Base-by-base conservation (phyloP, 2,888 invertebrate genomes). In the Muscina levida region DNA sequence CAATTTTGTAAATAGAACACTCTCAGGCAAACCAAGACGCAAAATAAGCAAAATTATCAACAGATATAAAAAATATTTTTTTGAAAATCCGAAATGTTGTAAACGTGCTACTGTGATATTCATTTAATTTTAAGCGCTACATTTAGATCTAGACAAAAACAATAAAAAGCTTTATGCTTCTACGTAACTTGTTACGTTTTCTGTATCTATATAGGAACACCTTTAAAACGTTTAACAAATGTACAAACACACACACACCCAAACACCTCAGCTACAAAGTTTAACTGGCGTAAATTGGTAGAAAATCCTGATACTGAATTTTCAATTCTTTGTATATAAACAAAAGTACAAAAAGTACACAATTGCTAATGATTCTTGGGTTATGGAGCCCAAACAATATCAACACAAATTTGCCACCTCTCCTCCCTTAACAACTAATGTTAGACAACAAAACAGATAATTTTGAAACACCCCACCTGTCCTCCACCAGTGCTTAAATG, bases 121-220 rank as follows among this genome's bases (percentile, higher is more conserved):
- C n/a, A n/a, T n/a, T n/a, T n/a, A n/a, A n/a, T n/a, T n/a, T n/a
- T n/a, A n/a, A n/a, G n/a, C n/a, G n/a, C n/a, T n/a, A n/a, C n/a
- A n/a, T n/a, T n/a, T n/a, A n/a, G n/a, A n/a, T n/a, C n/a, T n/a
- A n/a, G n/a, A n/a, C n/a, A n/a, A n/a, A n/a, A n/a, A n/a, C n/a
- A n/a, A n/a, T n/a, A n/a, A n/a, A n/a, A n/a, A n/a, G n/a, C n/a
- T 31, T 31, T 31, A 31, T 5, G 31, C 31, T 31, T 5, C 31
- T 5, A 31, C 8, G 4, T 31, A 22, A 11, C 53, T 13, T 53
- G 53, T 13, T 53, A 11, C 24, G 24, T 13, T 24, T 77, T 72
- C 57, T n/a, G n/a, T 59, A 59, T 66, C 48, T 51, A 39, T 24
- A 39, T 57, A 57, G 59, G 39, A 19, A 67, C 48, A n/a, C 15